Evolutionary conservation across 2,113 vertebrate genomes (phyloP).

Genomic region (Anas platyrhynchos): DNA sequence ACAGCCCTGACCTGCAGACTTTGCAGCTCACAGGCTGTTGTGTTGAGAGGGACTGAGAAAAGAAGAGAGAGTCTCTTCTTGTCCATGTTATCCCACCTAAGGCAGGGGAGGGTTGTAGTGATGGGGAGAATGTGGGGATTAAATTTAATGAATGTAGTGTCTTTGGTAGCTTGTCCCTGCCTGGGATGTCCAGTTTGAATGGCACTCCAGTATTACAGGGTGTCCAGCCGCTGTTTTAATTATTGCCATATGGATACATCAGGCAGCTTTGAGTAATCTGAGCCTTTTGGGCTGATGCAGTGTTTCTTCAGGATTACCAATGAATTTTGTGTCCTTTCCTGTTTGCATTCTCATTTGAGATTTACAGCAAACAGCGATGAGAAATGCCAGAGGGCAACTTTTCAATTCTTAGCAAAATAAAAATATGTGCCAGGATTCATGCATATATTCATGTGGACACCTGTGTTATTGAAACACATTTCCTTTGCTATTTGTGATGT

Average conservation of each 20-base stretch:
- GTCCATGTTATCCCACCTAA: neutral
- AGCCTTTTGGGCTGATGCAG: neutral
- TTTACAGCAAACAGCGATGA: constrained; percentile 29
- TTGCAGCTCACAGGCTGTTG: neutral
- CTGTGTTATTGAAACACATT: constrained; percentile 61
- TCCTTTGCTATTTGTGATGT: constrained; percentile 51
- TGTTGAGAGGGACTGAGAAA: neutral
- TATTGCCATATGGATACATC: neutral
- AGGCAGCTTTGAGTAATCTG: neutral
- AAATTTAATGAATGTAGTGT: neutral
- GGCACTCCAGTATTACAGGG: neutral
- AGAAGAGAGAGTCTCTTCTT: neutral
- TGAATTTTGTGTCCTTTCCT: constrained; percentile 11
- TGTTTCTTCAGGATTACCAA: neutral
- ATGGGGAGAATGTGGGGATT: neutral
- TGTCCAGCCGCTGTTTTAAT: neutral
- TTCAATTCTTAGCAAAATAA: constrained; percentile 62
- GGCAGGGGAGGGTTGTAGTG: neutral
- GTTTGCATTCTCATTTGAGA: constrained; percentile 19
- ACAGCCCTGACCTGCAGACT: neutral
- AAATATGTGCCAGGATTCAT: constrained; percentile 51
- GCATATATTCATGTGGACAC: constrained; percentile 68
- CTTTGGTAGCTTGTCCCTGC: neutral
- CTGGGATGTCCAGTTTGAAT: neutral
- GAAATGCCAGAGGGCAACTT: constrained; percentile 58